Evolutionary conservation across 2,888 invertebrate species (phyloP).

Genomic region (Ferdinandea cuprea): DNA sequence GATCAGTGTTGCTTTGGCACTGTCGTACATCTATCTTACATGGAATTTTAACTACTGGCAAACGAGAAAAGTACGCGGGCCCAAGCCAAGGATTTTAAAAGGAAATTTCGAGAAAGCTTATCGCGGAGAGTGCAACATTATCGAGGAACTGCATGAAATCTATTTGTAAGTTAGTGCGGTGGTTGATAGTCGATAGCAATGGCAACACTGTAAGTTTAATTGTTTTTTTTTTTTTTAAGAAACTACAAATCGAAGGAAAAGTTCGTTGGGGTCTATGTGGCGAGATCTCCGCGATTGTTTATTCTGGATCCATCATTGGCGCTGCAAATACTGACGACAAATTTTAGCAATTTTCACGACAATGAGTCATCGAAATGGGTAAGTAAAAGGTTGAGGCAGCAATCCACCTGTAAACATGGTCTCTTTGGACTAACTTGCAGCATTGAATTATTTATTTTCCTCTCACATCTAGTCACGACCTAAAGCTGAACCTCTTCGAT

Average conservation of each 20-base stretch:
- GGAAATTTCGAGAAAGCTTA: conserved; percentile 80
- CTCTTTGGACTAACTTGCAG: no score
- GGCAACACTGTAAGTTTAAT: background rate
- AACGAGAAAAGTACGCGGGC: conserved; percentile 80
- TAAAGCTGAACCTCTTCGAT: conserved; percentile 75
- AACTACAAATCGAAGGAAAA: conserved; percentile 76
- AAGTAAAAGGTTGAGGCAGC: background rate
- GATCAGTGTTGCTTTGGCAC: background rate
- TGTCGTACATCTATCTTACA: conserved; percentile 78
- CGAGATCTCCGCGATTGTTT: conserved; percentile 79
- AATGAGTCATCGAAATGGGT: conserved; percentile 77
- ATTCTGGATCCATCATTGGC: conserved; percentile 80
- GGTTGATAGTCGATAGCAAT: background rate
- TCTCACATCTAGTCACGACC: conserved; percentile 69
- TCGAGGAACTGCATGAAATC: conserved; percentile 80
- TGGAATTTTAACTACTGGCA: conserved; percentile 82
- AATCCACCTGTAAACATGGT: background rate
- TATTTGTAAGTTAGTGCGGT: conserved; percentile 81
- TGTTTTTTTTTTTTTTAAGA: no score
- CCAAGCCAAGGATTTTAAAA: conserved; percentile 79
- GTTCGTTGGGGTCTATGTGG: conserved; percentile 81
- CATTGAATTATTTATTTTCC: no score
- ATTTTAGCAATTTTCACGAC: conserved; percentile 76
- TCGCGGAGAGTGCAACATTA: conserved; percentile 77
- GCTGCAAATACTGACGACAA: conserved; percentile 70